phyloP scores from a whole-genome alignment of 1,140 invertebrate genomes.

The Pogonomyrmex californicus region DNA sequence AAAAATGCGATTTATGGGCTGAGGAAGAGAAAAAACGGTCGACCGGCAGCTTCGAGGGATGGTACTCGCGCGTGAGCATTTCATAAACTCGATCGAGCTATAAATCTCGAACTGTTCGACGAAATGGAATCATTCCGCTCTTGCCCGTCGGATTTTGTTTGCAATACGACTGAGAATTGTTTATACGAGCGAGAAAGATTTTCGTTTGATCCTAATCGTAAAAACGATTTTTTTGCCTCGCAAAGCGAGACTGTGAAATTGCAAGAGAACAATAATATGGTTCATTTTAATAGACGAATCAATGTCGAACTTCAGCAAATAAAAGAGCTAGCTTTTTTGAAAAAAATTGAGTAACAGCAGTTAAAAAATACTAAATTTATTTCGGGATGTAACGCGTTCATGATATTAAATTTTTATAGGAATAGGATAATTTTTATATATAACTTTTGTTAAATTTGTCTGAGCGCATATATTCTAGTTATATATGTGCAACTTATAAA shows the following conservation, averaged over 20 bases:
- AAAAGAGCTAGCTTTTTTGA: background rate
- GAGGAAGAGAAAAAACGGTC: conserved; percentile 33
- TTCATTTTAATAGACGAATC: background rate
- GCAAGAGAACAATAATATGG: background rate
- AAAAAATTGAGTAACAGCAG: background rate
- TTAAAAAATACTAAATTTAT: conserved; percentile 6
- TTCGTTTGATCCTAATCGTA: conserved; percentile 56
- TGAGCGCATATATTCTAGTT: background rate
- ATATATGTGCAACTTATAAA: background rate
- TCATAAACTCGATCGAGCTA: conserved; percentile 48
- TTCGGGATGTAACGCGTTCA: background rate
- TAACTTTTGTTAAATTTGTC: no score
- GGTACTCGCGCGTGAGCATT: conserved; percentile 11
- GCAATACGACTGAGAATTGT: conserved; percentile 21
- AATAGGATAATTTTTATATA: no score
- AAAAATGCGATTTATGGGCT: conserved; percentile 63
- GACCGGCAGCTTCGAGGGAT: conserved; percentile 14
- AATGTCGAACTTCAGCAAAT: background rate
- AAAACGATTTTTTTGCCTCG: background rate
- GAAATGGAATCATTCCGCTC: conserved; percentile 26
- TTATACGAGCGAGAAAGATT: conserved; percentile 41
- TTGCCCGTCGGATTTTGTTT: conserved; percentile 48
- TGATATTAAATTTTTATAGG: background rate
- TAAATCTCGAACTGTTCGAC: conserved; percentile 64
- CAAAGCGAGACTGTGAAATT: background rate